phyloP scores from a whole-genome alignment of 2,113 vertebrate species.

The Canis aureus region DNA sequence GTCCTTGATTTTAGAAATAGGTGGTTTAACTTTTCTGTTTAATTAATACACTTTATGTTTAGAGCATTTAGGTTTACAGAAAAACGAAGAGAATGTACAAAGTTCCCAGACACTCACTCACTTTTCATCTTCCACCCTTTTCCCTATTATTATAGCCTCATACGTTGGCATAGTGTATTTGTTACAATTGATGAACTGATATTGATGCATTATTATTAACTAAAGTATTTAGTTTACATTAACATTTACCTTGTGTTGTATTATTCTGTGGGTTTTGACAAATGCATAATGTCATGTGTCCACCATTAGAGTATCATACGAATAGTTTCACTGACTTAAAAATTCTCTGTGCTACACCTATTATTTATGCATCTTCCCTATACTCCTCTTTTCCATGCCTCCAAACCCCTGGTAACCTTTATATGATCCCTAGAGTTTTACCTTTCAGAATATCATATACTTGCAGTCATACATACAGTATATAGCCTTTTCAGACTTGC shows the following conservation, averaged over 20 bases:
- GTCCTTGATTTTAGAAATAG: constrained; percentile 29
- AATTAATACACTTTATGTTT: not conserved
- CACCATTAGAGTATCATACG: not conserved
- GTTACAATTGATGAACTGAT: not conserved
- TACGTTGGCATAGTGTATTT: not conserved
- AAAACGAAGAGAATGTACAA: not conserved
- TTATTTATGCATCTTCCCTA: not conserved
- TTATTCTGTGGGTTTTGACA: not conserved
- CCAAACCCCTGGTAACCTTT: not conserved
- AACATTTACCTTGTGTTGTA: not conserved
- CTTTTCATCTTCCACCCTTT: not conserved
- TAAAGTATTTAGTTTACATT: not conserved
- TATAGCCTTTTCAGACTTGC: not conserved
- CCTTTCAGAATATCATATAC: not conserved
- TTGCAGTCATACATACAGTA: not conserved
- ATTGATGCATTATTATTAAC: not conserved
- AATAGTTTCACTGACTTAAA: not conserved
- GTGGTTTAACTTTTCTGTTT: not conserved
- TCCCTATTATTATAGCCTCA: not conserved
- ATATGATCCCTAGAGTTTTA: not conserved
- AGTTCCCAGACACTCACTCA: not conserved
- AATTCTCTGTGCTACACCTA: not conserved
- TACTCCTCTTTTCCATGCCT: not conserved
- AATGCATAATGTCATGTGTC: not conserved
- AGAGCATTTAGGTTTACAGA: not conserved